Percentiles rank a stretch among this genome's conserved stretches.
Conservation (phyloP, 1,140 invertebrate genomes). For the Ips nitidus region DNA sequence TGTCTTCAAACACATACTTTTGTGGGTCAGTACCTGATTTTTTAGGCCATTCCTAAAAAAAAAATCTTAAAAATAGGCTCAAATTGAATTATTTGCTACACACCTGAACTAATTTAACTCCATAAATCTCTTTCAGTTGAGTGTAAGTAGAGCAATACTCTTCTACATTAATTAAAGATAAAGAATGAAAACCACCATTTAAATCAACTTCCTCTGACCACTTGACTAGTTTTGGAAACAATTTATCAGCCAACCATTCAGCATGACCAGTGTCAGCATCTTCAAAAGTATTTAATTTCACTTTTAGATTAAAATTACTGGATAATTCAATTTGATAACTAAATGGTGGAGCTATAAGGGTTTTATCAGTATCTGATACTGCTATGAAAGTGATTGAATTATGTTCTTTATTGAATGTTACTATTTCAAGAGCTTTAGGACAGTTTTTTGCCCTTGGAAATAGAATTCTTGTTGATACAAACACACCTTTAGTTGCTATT, state of each 20-base stretch:
- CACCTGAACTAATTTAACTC: constrained; percentile 68
- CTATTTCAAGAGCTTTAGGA: constrained; percentile 47
- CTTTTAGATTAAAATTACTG: constrained; percentile 36
- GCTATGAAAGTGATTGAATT: constrained; percentile 43
- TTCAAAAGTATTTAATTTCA: constrained; percentile 42
- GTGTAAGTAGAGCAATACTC: constrained; percentile 75
- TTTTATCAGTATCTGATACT: constrained; percentile 36
- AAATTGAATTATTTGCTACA: constrained; percentile 2
- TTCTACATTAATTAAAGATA: constrained; percentile 68
- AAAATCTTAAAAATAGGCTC: background rate
- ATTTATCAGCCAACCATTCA: constrained; percentile 57
- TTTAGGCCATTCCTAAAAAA: constrained; percentile 77
- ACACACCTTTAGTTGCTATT: constrained; percentile 33
- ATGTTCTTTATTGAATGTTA: constrained; percentile 45
- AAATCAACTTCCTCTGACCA: constrained; percentile 59
- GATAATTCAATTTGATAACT: constrained; percentile 45
- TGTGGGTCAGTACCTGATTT: constrained; percentile 77
- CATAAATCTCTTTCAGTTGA: constrained; percentile 79
- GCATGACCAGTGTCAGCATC: constrained; percentile 50
- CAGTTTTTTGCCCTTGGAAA: constrained; percentile 38
- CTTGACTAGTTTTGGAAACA: constrained; percentile 66
- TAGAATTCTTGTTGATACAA: constrained; percentile 47
- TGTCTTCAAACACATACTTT: constrained; percentile 96
- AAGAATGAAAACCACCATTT: constrained; percentile 58
- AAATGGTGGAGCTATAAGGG: constrained; percentile 43